Conservation (phyloP, 1,140 invertebrate genomes). For the Drosophila murphyi region DNA sequence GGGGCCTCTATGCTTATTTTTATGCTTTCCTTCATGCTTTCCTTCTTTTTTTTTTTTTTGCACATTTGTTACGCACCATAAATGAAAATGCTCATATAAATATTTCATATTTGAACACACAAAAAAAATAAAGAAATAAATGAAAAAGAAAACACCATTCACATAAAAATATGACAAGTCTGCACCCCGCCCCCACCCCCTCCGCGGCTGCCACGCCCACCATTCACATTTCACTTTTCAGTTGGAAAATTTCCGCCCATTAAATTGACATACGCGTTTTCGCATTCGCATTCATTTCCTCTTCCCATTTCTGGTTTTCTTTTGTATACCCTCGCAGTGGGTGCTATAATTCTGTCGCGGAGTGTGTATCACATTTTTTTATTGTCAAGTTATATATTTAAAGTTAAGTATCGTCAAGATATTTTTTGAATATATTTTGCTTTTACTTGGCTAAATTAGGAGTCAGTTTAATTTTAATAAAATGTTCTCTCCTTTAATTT, state of each 20-base stretch:
- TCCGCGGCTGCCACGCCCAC: slow-evolving; percentile 32
- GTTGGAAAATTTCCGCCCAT: slow-evolving; percentile 73
- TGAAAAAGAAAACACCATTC: slow-evolving; percentile 9
- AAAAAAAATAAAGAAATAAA: background rate
- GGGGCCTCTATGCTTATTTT: slow-evolving; percentile 19
- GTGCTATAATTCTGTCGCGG: background rate
- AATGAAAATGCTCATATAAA: slow-evolving; percentile 83
- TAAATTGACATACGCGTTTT: slow-evolving; percentile 79
- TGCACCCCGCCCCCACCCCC: slow-evolving; percentile 19
- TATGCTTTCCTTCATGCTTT: slow-evolving; percentile 21
- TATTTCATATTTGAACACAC: slow-evolving; percentile 73
- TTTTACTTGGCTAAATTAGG: no score
- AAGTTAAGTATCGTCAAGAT: no score
- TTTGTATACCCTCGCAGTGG: background rate
- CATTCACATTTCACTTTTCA: slow-evolving; percentile 49
- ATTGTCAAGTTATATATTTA: no score
- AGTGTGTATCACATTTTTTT: background rate
- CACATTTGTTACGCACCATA: slow-evolving; percentile 82
- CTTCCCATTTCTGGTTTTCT: slow-evolving; percentile 8
- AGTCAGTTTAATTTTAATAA: no score
- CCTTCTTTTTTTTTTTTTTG: slow-evolving; percentile 13
- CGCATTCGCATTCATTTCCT: slow-evolving; percentile 77
- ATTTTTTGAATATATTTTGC: no score
- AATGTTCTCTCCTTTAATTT: no score
- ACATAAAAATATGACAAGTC: slow-evolving; percentile 42